Evolutionary conservation across 2,113 vertebrate genomes (phyloP).

Genomic region (Aramus guarauna): DNA sequence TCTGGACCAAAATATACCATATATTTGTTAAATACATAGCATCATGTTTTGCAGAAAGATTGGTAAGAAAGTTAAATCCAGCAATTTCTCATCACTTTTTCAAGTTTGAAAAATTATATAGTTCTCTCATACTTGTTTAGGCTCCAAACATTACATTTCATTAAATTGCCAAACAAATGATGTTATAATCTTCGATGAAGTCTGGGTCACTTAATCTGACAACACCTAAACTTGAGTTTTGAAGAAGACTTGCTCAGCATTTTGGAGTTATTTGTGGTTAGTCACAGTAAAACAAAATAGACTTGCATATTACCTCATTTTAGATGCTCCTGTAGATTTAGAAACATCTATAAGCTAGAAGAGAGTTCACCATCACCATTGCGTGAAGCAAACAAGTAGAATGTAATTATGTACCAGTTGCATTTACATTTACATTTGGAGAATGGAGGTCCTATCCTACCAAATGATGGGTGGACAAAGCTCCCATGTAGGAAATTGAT

Average conservation of each 20-base stretch:
- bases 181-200: not conserved
- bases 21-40: not conserved
- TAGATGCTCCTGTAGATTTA: not conserved
- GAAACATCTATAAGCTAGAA: not conserved
- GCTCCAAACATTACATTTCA: not conserved
- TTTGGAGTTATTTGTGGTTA: not conserved
- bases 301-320: not conserved
- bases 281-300: not conserved
- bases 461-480: not conserved
- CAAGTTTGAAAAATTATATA: not conserved
- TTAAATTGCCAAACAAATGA: not conserved
- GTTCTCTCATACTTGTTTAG: not conserved
- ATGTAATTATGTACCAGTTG: not conserved
- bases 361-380: not conserved
- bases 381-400: not conserved
- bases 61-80: not conserved
- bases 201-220: not conserved
- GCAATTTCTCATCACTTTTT: not conserved
- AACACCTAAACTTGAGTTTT: not conserved
- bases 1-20: not conserved
- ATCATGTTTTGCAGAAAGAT: not conserved
- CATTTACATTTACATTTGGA: not conserved
- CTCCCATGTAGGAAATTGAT: not conserved
- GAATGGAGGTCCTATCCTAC: not conserved
- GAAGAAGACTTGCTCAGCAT: not conserved